Evolutionary conservation across 1,140 invertebrate genomes (phyloP).

Genomic region (Theocolax elegans): DNA sequence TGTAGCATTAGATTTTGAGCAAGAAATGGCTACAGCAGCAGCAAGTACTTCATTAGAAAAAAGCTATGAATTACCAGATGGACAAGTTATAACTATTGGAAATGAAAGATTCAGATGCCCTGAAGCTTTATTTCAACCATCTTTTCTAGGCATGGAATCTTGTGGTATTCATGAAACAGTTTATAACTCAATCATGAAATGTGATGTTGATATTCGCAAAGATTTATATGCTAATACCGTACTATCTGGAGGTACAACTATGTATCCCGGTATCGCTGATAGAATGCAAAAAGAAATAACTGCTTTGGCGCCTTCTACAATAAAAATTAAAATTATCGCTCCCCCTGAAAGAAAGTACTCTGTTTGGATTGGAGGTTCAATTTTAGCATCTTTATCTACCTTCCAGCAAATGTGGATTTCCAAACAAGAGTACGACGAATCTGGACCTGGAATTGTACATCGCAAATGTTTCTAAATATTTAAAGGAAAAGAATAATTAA

Average conservation of each 20-base stretch:
- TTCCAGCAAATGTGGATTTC: constrained; percentile 95
- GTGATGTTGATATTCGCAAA: constrained; percentile 82
- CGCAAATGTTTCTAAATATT: constrained; percentile 84
- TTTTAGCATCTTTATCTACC: constrained; percentile 87
- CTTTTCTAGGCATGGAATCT: constrained; percentile 88
- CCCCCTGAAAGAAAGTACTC: constrained; percentile 89
- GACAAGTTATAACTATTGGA: constrained; percentile 93
- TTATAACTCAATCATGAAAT: constrained; percentile 95
- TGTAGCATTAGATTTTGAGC: constrained; percentile 93
- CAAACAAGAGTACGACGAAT: constrained; percentile 89
- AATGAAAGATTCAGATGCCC: constrained; percentile 95
- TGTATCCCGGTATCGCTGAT: constrained; percentile 53
- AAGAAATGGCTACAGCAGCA: constrained; percentile 94
- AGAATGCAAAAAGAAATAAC: constrained; percentile 93
- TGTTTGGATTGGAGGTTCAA: constrained; percentile 86
- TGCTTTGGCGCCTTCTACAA: constrained; percentile 84
- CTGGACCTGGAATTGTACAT: constrained; percentile 85
- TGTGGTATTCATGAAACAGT: constrained; percentile 86
- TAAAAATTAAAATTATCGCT: constrained; percentile 96
- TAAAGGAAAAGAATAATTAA: not conserved
- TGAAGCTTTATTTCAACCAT: constrained; percentile 91
- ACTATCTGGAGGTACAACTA: constrained; percentile 32
- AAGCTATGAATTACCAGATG: constrained; percentile 87
- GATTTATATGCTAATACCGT: constrained; percentile 89
- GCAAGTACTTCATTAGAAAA: constrained; percentile 88